Evolutionary conservation across 2,113 vertebrate genomes (phyloP).

Genomic region (Narcine bancroftii): DNA sequence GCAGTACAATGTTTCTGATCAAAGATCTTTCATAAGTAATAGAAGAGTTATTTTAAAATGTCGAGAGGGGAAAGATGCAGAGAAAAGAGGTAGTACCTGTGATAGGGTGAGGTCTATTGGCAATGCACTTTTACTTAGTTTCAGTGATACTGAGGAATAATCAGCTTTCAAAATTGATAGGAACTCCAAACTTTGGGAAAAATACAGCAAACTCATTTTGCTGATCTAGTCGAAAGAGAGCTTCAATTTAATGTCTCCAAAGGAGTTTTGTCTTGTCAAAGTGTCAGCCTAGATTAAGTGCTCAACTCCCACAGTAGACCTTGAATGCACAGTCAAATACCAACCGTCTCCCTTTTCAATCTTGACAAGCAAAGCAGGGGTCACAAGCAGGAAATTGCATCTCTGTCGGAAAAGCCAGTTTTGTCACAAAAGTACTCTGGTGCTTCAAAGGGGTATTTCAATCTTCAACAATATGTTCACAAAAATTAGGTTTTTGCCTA

Average conservation of each 20-base stretch:
- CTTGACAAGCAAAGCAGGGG: background rate
- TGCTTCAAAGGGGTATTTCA: background rate
- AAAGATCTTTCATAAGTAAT: too few species aligned
- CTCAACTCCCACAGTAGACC: background rate
- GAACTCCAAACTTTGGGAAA: background rate
- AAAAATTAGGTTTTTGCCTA: background rate
- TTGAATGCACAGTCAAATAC: background rate
- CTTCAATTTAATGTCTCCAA: background rate
- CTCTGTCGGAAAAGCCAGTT: background rate
- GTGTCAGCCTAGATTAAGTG: slow-evolving; percentile 3
- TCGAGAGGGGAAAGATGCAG: too few species aligned
- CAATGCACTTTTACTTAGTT: background rate
- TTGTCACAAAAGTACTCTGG: background rate
- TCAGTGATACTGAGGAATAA: background rate
- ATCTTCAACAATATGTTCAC: background rate
- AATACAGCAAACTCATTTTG: background rate
- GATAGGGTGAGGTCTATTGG: too few species aligned
- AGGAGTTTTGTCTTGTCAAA: slow-evolving; percentile 6
- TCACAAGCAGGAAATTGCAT: background rate
- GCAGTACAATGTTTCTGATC: too few species aligned
- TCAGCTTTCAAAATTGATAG: background rate
- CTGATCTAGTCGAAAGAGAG: background rate
- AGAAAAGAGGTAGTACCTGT: too few species aligned
- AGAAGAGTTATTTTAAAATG: too few species aligned
- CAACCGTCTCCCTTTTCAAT: background rate